Evolutionary conservation across 2,797 vertebrate species (phyloP).

Genomic region (Cetoscarus ocellatus): DNA sequence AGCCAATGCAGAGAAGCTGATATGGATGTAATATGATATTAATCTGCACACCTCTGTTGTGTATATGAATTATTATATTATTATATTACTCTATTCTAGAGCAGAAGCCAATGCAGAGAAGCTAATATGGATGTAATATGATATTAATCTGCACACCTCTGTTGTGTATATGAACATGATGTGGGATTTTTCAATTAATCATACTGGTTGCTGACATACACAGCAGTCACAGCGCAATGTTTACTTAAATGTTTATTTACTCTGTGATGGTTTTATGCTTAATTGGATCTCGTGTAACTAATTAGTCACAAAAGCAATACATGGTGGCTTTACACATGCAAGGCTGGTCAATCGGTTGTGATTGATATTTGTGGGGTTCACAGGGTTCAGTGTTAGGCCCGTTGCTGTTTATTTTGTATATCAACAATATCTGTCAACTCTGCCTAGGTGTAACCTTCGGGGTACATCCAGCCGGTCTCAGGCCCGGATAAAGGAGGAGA

Average conservation of each 20-base stretch:
- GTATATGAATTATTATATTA: too few species aligned
- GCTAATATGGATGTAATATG: too few species aligned
- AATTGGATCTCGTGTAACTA: conserved; percentile 1
- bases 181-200: not conserved
- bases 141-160: not conserved
- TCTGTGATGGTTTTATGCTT: not conserved
- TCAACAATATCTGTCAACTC: too few species aligned
- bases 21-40: not conserved
- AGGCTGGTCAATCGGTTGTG: not conserved
- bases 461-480: too few species aligned
- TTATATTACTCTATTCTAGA: too few species aligned
- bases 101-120: too few species aligned
- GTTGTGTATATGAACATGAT: not conserved
- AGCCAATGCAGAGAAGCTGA: too few species aligned
- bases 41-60: not conserved
- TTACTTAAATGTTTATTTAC: not conserved
- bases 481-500: too few species aligned
- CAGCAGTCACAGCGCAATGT: not conserved
- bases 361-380: too few species aligned
- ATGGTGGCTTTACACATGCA: conserved; percentile 3
- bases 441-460: too few species aligned
- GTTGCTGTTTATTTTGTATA: too few species aligned
- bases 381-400: too few species aligned
- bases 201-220: not conserved
- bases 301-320: not conserved